A percentile compares a stretch with the other conserved stretches of the same genome.
Conservation (phyloP, 2,797 vertebrate genomes). For the Parauchenoglanis ngamensis region DNA sequence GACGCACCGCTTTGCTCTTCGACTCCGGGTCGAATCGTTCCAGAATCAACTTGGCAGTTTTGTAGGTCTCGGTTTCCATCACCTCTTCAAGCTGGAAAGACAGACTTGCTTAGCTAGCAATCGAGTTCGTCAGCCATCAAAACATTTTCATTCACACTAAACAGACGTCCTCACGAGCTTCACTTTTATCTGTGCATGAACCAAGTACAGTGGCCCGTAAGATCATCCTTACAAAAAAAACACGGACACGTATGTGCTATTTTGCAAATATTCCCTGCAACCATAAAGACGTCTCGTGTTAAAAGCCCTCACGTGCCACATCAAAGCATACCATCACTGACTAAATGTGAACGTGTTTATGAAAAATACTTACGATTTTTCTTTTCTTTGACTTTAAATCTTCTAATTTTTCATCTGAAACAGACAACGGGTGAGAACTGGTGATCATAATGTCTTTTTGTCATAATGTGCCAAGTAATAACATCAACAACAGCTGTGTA, state of each 20-base stretch:
- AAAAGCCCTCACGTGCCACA: not conserved
- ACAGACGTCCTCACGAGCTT: not conserved
- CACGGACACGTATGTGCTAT: not conserved
- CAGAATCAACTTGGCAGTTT: constrained; percentile 94
- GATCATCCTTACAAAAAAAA: not conserved
- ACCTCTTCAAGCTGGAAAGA: constrained; percentile 90
- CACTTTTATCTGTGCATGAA: not conserved
- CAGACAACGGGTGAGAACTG: constrained; percentile 19
- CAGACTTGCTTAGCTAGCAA: not conserved
- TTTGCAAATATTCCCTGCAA: not conserved
- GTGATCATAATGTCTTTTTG: not conserved
- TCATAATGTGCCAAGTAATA: not conserved
- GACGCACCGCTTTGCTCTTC: constrained; percentile 85
- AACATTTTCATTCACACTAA: not conserved
- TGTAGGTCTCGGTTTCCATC: constrained; percentile 98
- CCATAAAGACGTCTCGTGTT: not conserved
- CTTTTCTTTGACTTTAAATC: constrained; percentile 88
- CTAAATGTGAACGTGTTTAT: not conserved
- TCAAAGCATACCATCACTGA: not conserved
- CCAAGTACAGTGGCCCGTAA: not conserved
- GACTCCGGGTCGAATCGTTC: constrained; percentile 94
- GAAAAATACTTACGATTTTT: constrained; percentile 88
- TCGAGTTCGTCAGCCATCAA: not conserved
- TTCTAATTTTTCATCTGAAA: constrained; percentile 89
- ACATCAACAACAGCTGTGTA: not conserved